phyloP scores from a whole-genome alignment of 2,113 vertebrate species.

The Brachirus orientalis region DNA sequence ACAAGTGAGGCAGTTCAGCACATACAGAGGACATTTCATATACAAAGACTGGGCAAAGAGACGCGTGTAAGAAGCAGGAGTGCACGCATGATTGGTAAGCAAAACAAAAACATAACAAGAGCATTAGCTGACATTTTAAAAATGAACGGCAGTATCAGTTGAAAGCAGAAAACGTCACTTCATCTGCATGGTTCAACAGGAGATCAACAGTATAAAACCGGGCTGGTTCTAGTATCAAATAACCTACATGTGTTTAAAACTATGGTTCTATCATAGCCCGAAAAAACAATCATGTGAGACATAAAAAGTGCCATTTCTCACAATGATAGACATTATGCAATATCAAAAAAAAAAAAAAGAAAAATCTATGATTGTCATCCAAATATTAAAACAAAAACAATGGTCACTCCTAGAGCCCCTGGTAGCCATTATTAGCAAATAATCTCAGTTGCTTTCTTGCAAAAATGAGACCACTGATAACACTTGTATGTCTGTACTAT shows the following conservation, averaged over 20 bases:
- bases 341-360: constrained; percentile 29
- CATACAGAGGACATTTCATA: constrained; percentile 24
- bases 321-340: constrained; percentile 33
- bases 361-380: constrained; percentile 65
- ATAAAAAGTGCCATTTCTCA: constrained; percentile 58
- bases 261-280: constrained; percentile 10
- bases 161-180: constrained; percentile 41
- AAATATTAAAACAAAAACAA: constrained; percentile 31
- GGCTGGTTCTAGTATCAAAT: constrained; percentile 20
- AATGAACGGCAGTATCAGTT: constrained; percentile 46
- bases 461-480: neutral
- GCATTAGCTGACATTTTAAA: constrained; percentile 13
- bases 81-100: constrained; percentile 34
- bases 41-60: constrained; percentile 25
- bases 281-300: constrained; percentile 26
- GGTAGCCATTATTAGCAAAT: neutral
- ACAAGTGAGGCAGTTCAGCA: constrained; percentile 37
- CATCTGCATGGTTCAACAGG: too few species aligned
- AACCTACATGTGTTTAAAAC: constrained; percentile 13
- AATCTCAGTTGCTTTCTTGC: neutral
- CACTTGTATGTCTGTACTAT: too few species aligned
- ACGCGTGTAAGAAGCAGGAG: constrained; percentile 28
- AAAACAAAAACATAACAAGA: constrained; percentile 5
- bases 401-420: constrained; percentile 11
- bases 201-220: constrained; percentile 35